Percentiles rank a stretch among this genome's conserved stretches.
phyloP scores from a whole-genome alignment of 2,113 vertebrate species.

The Rutilus rutilus region DNA sequence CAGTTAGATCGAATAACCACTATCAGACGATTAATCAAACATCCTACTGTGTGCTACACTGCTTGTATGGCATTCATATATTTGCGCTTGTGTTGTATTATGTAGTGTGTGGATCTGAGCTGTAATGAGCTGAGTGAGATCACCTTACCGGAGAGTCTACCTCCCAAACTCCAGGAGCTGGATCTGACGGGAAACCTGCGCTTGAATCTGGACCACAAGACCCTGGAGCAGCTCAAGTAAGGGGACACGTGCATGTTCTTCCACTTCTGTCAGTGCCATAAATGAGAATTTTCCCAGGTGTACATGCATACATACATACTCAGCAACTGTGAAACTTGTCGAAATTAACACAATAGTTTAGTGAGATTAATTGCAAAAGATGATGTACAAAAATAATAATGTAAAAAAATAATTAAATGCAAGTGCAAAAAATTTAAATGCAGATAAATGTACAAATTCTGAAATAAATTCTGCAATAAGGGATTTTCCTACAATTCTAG shows the following conservation, averaged over 20 bases:
- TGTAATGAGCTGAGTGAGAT: constrained; percentile 95
- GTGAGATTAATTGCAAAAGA: not conserved
- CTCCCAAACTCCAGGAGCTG: constrained; percentile 94
- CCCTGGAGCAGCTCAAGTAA: constrained; percentile 94
- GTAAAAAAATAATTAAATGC: too few species aligned
- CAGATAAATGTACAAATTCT: too few species aligned
- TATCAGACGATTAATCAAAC: too few species aligned
- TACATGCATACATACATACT: too few species aligned
- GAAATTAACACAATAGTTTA: not conserved
- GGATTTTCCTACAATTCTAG: not conserved
- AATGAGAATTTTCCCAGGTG: too few species aligned
- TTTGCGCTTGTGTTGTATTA: not conserved
- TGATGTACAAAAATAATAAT: not conserved
- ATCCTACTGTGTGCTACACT: too few species aligned
- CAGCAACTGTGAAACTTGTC: not conserved
- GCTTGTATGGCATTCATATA: not conserved
- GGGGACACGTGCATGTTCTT: not conserved
- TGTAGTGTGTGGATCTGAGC: constrained; percentile 94
- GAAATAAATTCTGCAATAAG: too few species aligned
- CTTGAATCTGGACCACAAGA: constrained; percentile 92
- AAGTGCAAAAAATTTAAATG: too few species aligned
- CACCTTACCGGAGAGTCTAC: constrained; percentile 91
- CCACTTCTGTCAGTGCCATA: not conserved
- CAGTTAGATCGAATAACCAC: too few species aligned
- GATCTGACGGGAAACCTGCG: constrained; percentile 96